Evolutionary conservation across 2,888 invertebrate genomes (phyloP).

Genomic region (Hymenopus coronatus): DNA sequence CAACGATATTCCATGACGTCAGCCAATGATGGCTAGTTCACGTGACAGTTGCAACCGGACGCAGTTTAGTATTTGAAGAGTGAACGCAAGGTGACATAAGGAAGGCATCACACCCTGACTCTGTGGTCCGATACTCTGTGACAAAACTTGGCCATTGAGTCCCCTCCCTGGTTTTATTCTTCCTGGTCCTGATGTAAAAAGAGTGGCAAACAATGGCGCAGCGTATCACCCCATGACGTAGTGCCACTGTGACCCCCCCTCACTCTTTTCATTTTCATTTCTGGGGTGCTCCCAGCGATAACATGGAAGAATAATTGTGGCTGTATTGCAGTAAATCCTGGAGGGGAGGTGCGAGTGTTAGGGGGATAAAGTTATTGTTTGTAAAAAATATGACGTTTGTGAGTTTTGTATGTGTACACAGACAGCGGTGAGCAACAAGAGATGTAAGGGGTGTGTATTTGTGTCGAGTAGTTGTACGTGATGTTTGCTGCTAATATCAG

Average conservation of each 20-base stretch:
- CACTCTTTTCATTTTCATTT: slow-evolving; percentile 11
- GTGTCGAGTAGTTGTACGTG: background rate
- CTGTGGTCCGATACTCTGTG: background rate
- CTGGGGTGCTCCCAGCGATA: slow-evolving; percentile 11
- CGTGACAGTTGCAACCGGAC: too few species aligned
- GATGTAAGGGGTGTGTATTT: background rate
- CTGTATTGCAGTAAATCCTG: slow-evolving; percentile 16
- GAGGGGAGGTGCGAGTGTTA: background rate
- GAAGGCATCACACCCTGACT: background rate
- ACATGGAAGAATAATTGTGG: slow-evolving; percentile 14
- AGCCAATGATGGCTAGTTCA: too few species aligned
- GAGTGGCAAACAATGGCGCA: background rate
- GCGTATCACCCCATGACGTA: background rate
- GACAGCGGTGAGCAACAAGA: background rate
- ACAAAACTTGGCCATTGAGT: background rate
- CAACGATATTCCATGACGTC: too few species aligned
- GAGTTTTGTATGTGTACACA: background rate
- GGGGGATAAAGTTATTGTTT: slow-evolving; percentile 18
- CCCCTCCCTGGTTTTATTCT: background rate
- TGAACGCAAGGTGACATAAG: background rate
- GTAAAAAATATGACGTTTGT: slow-evolving; percentile 14
- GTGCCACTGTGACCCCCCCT: background rate
- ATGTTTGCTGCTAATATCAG: background rate
- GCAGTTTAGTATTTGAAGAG: too few species aligned
- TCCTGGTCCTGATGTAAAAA: background rate